phyloP scores from a whole-genome alignment of 1,140 invertebrate genomes.

The Probaryconus sp. region DNA sequence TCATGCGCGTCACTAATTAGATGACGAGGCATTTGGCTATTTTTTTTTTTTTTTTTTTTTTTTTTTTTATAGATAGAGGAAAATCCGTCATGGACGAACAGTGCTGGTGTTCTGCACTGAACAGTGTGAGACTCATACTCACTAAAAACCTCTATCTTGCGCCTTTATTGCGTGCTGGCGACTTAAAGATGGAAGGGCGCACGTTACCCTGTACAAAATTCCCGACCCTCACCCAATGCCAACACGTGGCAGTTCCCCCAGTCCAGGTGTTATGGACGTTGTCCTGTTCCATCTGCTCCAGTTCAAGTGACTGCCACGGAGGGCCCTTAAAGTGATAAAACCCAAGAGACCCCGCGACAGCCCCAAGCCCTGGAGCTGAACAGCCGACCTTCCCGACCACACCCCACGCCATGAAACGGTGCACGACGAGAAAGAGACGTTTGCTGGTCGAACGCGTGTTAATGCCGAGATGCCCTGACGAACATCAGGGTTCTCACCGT shows the following conservation, averaged over 20 bases:
- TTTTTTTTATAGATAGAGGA: too few relatives aligned
- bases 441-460: background rate
- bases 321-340: constrained; percentile 36
- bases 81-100: too few relatives aligned
- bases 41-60: too few relatives aligned
- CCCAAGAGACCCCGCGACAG: constrained; percentile 10
- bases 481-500: background rate
- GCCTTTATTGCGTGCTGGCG: too few relatives aligned
- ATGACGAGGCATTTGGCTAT: constrained; percentile 67
- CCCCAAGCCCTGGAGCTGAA: constrained; percentile 1
- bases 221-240: too few relatives aligned
- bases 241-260: too few relatives aligned
- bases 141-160: too few relatives aligned
- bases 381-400: constrained; percentile 23
- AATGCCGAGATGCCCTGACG: background rate
- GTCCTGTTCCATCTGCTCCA: constrained; percentile 55
- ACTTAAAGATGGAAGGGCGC: too few relatives aligned
- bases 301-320: constrained; percentile 47
- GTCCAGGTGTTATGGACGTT: too few relatives aligned
- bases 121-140: too few relatives aligned
- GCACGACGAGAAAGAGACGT: background rate
- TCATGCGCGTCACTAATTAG: constrained; percentile 76
- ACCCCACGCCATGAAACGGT: constrained; percentile 55
- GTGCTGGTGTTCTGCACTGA: too few relatives aligned
- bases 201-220: too few relatives aligned